Conservation (phyloP, 2,797 vertebrate species). For the Micrastur ruficollis region DNA sequence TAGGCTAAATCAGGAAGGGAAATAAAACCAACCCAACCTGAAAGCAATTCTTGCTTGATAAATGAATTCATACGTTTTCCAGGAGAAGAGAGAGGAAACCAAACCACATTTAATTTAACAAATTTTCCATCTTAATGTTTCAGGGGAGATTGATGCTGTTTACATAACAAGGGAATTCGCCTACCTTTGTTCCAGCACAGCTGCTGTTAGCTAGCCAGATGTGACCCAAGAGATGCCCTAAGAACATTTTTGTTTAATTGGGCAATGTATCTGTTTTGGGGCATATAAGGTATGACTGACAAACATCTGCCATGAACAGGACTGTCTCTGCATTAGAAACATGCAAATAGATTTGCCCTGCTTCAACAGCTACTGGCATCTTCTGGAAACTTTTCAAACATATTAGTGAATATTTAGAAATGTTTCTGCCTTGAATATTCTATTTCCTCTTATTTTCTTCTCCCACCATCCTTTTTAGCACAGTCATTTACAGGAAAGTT, state of each 20-base stretch:
- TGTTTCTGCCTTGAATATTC: neutral
- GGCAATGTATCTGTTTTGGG: slow-evolving; percentile 4
- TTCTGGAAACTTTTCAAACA: neutral
- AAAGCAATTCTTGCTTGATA: neutral
- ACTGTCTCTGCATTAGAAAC: neutral
- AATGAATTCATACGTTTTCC: neutral
- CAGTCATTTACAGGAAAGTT: neutral
- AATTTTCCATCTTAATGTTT: slow-evolving; percentile 6
- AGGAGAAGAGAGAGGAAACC: neutral
- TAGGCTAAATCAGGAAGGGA: neutral
- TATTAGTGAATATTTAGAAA: neutral
- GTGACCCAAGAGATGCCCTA: slow-evolving; percentile 6
- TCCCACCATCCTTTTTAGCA: neutral
- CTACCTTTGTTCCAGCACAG: slow-evolving; percentile 16
- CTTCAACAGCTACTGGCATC: neutral
- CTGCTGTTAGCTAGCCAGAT: slow-evolving; percentile 34
- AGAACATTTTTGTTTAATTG: slow-evolving; percentile 18
- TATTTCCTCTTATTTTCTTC: neutral
- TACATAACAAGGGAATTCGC: neutral
- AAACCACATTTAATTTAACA: slow-evolving; percentile 2
- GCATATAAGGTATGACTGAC: neutral
- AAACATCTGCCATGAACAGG: neutral
- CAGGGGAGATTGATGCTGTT: slow-evolving; percentile 8
- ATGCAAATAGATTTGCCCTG: neutral
- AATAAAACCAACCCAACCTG: neutral